A percentile compares a stretch with the other conserved stretches of the same genome.
Evolutionary conservation across 2,797 vertebrate genomes (phyloP).

Genomic region (Sardinella longiceps): DNA sequence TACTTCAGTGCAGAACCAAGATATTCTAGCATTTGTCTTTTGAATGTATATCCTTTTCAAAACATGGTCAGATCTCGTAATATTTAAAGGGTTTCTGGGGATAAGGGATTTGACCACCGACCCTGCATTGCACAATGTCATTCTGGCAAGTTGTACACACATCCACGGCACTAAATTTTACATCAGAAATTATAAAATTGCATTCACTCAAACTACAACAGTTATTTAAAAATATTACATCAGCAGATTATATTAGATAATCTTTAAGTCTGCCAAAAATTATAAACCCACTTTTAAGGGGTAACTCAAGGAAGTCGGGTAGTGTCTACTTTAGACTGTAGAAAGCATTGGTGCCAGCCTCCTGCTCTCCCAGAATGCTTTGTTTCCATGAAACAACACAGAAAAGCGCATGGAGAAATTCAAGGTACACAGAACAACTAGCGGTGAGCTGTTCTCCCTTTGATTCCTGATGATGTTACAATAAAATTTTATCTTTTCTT

Average conservation of each 20-base stretch:
- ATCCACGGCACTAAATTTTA: conserved; percentile 25
- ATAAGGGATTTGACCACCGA: conserved; percentile 34
- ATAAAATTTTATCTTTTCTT: not conserved
- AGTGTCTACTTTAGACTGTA: not conserved
- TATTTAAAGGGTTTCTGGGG: not conserved
- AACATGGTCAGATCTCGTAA: not conserved
- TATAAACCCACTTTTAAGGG: not conserved
- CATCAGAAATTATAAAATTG: conserved; percentile 34
- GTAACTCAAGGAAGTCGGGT: not conserved
- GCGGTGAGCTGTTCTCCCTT: not conserved
- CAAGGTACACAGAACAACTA: not conserved
- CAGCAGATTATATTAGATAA: not conserved
- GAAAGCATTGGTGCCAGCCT: conserved; percentile 30
- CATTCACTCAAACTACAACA: conserved; percentile 2
- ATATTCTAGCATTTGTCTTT: not conserved
- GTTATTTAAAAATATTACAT: conserved; percentile 4
- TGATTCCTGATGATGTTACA: conserved; percentile 17
- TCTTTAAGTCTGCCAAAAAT: not conserved
- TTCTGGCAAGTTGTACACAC: conserved; percentile 43
- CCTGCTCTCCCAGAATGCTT: not conserved
- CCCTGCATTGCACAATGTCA: conserved; percentile 33
- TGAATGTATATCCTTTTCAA: not conserved
- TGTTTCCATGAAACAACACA: not conserved
- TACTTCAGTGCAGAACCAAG: not conserved
- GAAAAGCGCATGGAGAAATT: not conserved